A percentile compares a stretch with the other conserved stretches of the same genome.
Conservation (phyloP, 2,113 vertebrate genomes). For the Apus apus region DNA sequence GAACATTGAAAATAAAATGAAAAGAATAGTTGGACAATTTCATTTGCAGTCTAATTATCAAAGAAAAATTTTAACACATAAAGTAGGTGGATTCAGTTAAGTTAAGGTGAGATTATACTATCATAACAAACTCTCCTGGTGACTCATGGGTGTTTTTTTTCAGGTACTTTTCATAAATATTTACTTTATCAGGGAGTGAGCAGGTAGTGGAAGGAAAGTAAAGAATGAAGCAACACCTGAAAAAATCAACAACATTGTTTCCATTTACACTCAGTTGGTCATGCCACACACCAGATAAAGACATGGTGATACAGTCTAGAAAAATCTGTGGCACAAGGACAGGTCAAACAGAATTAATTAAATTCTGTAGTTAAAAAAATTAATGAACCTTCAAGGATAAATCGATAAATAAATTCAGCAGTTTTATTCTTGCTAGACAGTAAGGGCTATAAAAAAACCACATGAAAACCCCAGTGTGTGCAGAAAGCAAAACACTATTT, state of each 20-base stretch:
- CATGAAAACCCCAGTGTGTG: neutral
- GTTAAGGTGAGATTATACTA: neutral
- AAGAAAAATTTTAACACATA: neutral
- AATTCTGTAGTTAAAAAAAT: neutral
- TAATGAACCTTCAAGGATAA: neutral
- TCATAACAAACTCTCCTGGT: neutral
- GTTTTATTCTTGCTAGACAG: neutral
- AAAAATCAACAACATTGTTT: neutral
- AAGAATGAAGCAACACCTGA: conserved; percentile 5
- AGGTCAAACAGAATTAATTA: neutral
- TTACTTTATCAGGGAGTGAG: conserved; percentile 2
- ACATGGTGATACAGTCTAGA: neutral
- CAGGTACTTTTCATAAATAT: neutral
- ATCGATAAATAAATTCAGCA: neutral
- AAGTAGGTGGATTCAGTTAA: neutral
- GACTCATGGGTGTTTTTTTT: neutral
- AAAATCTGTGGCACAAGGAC: neutral
- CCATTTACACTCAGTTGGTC: neutral
- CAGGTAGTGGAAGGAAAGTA: neutral
- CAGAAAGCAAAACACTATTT: neutral
- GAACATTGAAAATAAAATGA: neutral
- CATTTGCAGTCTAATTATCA: neutral
- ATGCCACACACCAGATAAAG: neutral
- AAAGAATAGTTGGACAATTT: neutral
- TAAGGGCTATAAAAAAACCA: neutral